Conservation (phyloP, 2,888 invertebrate species). For the Thymelicus lineola region DNA sequence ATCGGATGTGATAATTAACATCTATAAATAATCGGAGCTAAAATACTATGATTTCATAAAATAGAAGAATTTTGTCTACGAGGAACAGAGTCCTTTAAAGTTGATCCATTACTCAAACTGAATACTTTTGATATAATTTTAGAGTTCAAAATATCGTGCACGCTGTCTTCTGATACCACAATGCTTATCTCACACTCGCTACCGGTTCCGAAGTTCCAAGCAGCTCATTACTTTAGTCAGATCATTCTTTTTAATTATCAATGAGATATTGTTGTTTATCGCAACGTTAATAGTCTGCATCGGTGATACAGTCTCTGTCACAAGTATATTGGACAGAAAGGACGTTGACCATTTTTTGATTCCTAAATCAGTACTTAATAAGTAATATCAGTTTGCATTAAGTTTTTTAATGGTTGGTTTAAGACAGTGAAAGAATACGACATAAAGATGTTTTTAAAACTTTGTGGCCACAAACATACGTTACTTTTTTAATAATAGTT, state of each 20-base stretch:
- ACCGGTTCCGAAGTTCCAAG: constrained; percentile 61
- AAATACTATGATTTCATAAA: background rate
- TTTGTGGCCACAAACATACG: too few species aligned
- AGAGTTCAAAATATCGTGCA: constrained; percentile 20
- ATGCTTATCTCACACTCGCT: constrained; percentile 63
- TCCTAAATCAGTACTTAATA: background rate
- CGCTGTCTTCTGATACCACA: constrained; percentile 10
- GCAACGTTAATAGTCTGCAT: constrained; percentile 46
- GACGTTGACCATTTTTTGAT: background rate
- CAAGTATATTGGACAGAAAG: background rate
- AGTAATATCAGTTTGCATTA: too few species aligned
- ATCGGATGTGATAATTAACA: too few species aligned
- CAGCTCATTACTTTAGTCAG: constrained; percentile 47
- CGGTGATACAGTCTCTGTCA: constrained; percentile 40
- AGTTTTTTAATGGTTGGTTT: too few species aligned
- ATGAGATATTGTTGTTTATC: constrained; percentile 53
- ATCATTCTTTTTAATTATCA: constrained; percentile 53
- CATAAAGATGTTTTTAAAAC: too few species aligned
- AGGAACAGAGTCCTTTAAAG: background rate
- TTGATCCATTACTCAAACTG: background rate
- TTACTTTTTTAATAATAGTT: too few species aligned
- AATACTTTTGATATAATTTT: background rate
- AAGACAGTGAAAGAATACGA: too few species aligned
- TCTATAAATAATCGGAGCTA: background rate
- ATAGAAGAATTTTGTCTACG: background rate